A percentile compares a stretch with the other conserved stretches of the same genome.
Conservation (phyloP, 2,797 vertebrate genomes). For the Pipistrellus nathusii region DNA sequence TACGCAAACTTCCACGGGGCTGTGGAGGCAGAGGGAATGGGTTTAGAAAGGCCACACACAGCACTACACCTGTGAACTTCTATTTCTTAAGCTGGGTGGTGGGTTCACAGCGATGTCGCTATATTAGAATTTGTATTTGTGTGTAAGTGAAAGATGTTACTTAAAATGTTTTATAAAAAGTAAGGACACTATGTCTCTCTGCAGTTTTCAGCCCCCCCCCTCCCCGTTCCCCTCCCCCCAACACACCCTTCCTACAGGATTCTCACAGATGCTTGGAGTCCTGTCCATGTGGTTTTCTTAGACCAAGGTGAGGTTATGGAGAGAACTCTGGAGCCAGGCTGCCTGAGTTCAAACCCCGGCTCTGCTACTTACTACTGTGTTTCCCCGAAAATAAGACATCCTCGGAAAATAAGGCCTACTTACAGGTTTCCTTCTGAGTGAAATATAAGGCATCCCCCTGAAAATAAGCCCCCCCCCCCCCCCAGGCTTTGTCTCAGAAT, state of each 20-base stretch:
- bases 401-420: no score
- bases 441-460: no score
- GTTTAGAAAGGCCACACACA: not conserved
- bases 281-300: not conserved
- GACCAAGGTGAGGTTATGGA: fast-evolving
- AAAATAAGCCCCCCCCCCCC: no score
- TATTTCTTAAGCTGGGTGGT: not conserved
- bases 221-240: not conserved
- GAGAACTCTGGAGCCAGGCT: not conserved
- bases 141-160: not conserved
- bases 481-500: no score
- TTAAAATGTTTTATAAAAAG: not conserved
- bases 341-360: not conserved
- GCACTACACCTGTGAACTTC: not conserved
- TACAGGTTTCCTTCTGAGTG: no score
- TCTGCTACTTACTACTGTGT: not conserved
- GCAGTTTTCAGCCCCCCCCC: not conserved
- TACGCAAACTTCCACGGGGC: fast-evolving
- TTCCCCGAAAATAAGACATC: no score
- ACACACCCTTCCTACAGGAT: not conserved
- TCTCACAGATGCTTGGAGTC: not conserved
- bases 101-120: not conserved
- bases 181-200: not conserved
- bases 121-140: not conserved
- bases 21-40: not conserved